Base-by-base conservation (phyloP, 2,113 vertebrate species). In the Kryptolebias marmoratus region DNA sequence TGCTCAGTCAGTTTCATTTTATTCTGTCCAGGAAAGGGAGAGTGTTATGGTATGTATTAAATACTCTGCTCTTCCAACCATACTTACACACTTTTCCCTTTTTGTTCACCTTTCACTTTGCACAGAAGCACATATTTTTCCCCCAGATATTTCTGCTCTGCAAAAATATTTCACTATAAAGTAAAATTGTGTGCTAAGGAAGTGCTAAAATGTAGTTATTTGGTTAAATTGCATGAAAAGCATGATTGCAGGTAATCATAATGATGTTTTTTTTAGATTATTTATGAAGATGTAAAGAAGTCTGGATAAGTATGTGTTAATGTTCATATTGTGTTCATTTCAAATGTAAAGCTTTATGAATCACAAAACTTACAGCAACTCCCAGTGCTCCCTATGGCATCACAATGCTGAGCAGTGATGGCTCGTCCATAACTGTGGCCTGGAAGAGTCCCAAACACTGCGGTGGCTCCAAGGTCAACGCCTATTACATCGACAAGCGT, bases 401-500 rank as follows among this genome's bases (percentile, higher is more conserved):
- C 80, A 96, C 94, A 10, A 91, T 99, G 77, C 93, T 99, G 66
- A 96, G 89, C 87, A 96, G 95, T 5, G 94, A 98, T 12, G 97
- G 96, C 47, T 89, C 94, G 31, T 95, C 97, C 72, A 98, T 99
- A 92, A 97, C 95, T 1, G 61, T 99, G 75, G 96, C 96, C 61
- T 99, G 98, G 98, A 98, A 95, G 88, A 92, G 91, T 27, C 98
- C 98, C 13, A 95, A 87, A 52, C 94, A 92, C 90, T 94, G 95
- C 0, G 98, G 98, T 0, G 98, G 97, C 69, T 92, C 96, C 10
- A 92, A 93, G 79, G 76, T 99, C 88, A 94, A 91, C 11, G 96
- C 96, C 4, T 99, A 98, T 74, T 99, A 97, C 58, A 44, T 99
- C 4, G 97, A 98, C 75, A 94, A 94, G 84, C 90, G 96, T 0